Percentiles rank a stretch among this genome's conserved stretches.
phyloP scores from a whole-genome alignment of 1,140 invertebrate species.

The Lasaia peninsularis region DNA sequence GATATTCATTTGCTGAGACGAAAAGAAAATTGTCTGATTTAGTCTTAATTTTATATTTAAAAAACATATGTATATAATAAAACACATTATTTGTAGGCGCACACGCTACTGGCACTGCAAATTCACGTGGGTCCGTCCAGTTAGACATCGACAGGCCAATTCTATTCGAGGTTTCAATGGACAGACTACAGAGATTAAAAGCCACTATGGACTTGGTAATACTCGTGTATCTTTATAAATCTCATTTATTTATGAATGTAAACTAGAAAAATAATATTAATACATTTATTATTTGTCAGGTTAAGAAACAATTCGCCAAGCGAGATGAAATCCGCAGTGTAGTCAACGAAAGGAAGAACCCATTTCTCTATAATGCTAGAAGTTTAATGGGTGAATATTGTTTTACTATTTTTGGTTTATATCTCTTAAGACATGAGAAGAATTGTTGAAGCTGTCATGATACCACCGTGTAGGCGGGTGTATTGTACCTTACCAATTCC shows the following conservation, averaged over 20 bases:
- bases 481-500: too few relatives aligned
- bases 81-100: not conserved
- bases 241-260: not conserved
- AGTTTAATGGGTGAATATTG: constrained; percentile 31
- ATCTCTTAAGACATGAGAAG: too few relatives aligned
- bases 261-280: not conserved
- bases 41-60: too few relatives aligned
- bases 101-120: not conserved
- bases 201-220: constrained; percentile 39
- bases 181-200: constrained; percentile 37
- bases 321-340: not conserved
- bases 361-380: constrained; percentile 26
- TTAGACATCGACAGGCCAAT: constrained; percentile 55
- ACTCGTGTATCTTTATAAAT: not conserved
- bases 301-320: constrained; percentile 14
- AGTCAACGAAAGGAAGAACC: not conserved
- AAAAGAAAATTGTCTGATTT: too few relatives aligned
- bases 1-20: too few relatives aligned
- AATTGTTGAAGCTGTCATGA: too few relatives aligned
- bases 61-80: too few relatives aligned
- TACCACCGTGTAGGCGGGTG: too few relatives aligned
- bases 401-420: not conserved
- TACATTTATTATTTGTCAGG: not conserved
- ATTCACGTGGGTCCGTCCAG: constrained; percentile 25
- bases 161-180: constrained; percentile 37